Conservation (phyloP, 2,888 invertebrate genomes). For the Parascotia fuliginaria region DNA sequence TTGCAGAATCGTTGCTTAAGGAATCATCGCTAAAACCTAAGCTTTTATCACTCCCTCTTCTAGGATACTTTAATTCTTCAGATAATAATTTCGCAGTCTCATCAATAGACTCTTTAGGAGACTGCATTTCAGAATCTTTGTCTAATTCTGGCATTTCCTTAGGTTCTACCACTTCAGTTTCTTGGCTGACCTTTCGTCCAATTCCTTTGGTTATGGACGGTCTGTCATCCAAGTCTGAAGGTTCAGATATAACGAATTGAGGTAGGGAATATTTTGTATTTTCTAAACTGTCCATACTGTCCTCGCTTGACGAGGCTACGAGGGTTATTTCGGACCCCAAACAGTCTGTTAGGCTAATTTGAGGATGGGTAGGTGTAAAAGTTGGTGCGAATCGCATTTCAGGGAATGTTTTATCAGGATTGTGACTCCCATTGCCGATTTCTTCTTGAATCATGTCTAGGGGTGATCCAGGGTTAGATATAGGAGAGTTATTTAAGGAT, state of each 20-base stretch:
- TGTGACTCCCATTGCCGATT: slow-evolving; percentile 81
- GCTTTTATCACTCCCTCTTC: slow-evolving; percentile 89
- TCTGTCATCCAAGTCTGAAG: slow-evolving; percentile 88
- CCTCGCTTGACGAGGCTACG: slow-evolving; percentile 91
- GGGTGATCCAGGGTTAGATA: slow-evolving; percentile 88
- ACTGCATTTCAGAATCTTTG: slow-evolving; percentile 73
- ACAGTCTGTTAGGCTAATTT: slow-evolving; percentile 97
- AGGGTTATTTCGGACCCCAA: slow-evolving; percentile 93
- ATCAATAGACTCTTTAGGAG: slow-evolving; percentile 59
- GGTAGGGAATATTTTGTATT: slow-evolving; percentile 84
- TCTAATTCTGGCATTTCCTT: slow-evolving; percentile 40
- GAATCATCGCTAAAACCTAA: slow-evolving; percentile 91
- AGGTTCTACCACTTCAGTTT: slow-evolving; percentile 74
- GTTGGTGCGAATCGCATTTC: slow-evolving; percentile 48
- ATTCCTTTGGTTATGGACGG: slow-evolving; percentile 94
- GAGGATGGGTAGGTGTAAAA: slow-evolving; percentile 87
- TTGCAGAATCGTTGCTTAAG: slow-evolving; percentile 88
- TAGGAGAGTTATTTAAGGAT: slow-evolving; percentile 87
- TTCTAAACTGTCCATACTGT: slow-evolving; percentile 89
- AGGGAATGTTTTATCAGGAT: slow-evolving; percentile 37
- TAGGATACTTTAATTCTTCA: slow-evolving; percentile 78
- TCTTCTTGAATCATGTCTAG: slow-evolving; percentile 91
- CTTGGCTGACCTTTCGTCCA: slow-evolving; percentile 89
- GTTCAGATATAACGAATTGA: slow-evolving; percentile 90
- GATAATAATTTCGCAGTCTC: slow-evolving; percentile 61